Evolutionary conservation across 2,113 vertebrate genomes (phyloP).

Genomic region (Motacilla tschutschensis): DNA sequence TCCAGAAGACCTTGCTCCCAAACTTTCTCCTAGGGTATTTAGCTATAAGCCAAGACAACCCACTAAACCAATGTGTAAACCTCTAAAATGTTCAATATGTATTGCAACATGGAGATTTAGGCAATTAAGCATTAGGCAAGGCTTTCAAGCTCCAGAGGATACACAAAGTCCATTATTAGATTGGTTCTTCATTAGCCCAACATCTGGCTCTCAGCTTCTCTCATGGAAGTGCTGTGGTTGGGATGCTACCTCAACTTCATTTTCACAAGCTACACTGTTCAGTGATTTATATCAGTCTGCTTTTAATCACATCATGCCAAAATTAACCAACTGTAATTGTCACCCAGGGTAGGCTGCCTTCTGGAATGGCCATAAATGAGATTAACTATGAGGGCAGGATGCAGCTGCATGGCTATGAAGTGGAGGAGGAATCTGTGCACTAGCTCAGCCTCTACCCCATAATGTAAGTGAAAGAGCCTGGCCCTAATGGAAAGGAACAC

Average conservation of each 20-base stretch:
- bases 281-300: constrained; percentile 49
- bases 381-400: constrained; percentile 3
- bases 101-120: background rate
- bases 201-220: constrained; percentile 46
- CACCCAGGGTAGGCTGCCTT: background rate
- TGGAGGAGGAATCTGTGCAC: background rate
- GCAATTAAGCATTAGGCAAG: background rate
- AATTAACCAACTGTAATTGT: constrained; percentile 37
- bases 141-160: background rate
- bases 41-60: background rate
- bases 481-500: background rate
- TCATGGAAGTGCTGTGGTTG: background rate
- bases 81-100: background rate
- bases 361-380: constrained; percentile 29
- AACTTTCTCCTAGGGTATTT: background rate
- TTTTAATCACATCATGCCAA: constrained; percentile 50
- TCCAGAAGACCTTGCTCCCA: background rate
- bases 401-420: constrained; percentile 3
- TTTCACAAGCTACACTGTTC: constrained; percentile 23
- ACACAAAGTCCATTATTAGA: background rate
- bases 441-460: fast-evolving
- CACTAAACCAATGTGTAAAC: background rate
- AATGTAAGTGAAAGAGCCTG: background rate
- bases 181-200: constrained; percentile 21
- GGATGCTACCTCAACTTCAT: constrained; percentile 17